Base-by-base conservation (phyloP, 2,113 vertebrate species). In the Dipodomys ordii region DNA sequence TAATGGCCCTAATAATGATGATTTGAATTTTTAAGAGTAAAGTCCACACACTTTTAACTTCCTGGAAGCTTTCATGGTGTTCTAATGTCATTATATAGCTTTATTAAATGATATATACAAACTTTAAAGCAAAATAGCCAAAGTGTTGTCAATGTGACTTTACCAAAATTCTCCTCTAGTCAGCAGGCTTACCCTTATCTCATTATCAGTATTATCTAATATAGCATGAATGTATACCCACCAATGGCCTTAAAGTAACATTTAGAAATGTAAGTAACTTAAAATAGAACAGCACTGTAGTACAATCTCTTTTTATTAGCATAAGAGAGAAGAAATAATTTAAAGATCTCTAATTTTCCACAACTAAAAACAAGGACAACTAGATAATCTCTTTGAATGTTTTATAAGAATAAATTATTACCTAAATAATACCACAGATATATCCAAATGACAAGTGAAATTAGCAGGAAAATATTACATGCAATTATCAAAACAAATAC, bases 21-120 rank as follows among this genome's bases (percentile, higher is more conserved):
- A 49, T 92, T 95, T 88, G 65, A 93, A 83, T 94, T 89, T 72
- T 60, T 88, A 95, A 92, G 25, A 95, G 44, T 83, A 78, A 90
- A 80, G 12, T 76, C 71, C 28, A 74, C 25, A 90, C 78, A 79
- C 22, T 82, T 71, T 76, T 19, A 85, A 27, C 4, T 81, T 69
- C n/a, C 11, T 32, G 81, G 68, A 88, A 78, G 62, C 13, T 67
- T 67, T 62, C 65, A 4, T 53, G 69, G 44, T 67, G 92, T 89
- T 73, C 49, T 13, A 35, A 22, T 13, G 0, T 81, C n/a, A 32
- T 39, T 76, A 20, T 69, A 90, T 28, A 32, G 19, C 13, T 93
- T 91, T 74, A 78, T 83, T 69, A 88, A 88, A 92, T 57, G 32
- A 1, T 46, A 35, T 60, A 22, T 53, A 77, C 44, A 74, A 74